Evolutionary conservation across 2,888 invertebrate genomes (phyloP), one percentile per base, ranked within the genome.

Genomic region (Apotomis turbidana): DNA sequence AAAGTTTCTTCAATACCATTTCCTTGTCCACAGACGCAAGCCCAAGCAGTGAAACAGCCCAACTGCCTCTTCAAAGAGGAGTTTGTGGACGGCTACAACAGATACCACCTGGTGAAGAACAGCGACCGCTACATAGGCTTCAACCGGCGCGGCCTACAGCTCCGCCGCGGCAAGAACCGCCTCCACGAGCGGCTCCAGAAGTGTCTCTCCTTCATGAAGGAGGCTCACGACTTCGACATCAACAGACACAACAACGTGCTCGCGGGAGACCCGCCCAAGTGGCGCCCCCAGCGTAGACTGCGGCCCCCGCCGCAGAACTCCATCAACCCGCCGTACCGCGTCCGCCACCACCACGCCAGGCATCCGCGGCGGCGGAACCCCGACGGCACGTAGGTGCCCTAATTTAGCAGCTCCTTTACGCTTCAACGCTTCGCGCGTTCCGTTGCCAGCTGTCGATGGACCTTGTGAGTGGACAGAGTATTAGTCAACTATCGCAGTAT

Each of bases 61-160:
- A 94, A 90, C 87, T 95, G 95, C 87, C 94, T 95, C 80, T 95
- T 95, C 93, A 94, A 94, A 89, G 95, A 95, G 89, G 94, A 94
- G 81, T 94, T 94, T 91, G 90, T 94, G 82, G 94, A 94, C 82
- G 94, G 94, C 83, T 95, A 95, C 92, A 94, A 94, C 90, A 94
- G 94, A 87, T 95, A 95, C 90, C 93, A 92, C 80, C 94, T 95
- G 83, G 95, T 93, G 85, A 94, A 91, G 80, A 94, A 95, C 88
- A 87, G 87, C 79, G 91, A 94, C 82, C 94, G 94, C 80, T 95
- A 94, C 88, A 93, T 95, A 83, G 95, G 95, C 78, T 95, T 95
- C 94, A 95, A 95, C 89, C 90, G 91, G 79, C 88, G 89, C 76
- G 95, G 95, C 68, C 83, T 88, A 78, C 95, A 94, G 81, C 89